These are phyloP conservation scores for Taenaris catops DNA, from an alignment of 2,888 invertebrate genomes.

Conservation along the genomic window DNA sequence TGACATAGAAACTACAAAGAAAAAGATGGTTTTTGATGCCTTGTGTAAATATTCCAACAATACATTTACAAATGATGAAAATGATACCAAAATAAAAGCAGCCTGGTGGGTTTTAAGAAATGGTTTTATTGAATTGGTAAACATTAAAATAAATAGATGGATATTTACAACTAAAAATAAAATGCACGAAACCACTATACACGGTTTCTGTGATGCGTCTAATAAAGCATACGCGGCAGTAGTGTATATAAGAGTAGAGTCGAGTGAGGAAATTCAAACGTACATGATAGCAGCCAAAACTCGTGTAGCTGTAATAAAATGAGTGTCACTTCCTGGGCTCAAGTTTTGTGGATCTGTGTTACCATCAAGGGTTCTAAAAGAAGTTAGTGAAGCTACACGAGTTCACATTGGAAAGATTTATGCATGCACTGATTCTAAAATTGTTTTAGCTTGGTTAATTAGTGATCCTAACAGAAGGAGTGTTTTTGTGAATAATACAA, in stretches of 20 bases:
- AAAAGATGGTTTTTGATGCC: conserved; percentile 28
- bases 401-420: conserved; percentile 18
- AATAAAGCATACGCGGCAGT: too few relatives aligned
- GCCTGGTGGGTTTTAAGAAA: too few relatives aligned
- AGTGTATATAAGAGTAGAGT: too few relatives aligned
- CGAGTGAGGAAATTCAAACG: conserved; percentile 14
- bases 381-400: conserved; percentile 24
- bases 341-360: conserved; percentile 28
- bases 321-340: conserved; percentile 26
- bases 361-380: conserved; percentile 21
- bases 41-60: conserved; percentile 15
- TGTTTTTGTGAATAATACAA: conserved; percentile 24
- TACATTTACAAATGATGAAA: conserved; percentile 16
- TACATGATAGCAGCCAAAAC: conserved; percentile 26
- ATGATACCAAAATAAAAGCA: background rate
- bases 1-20: conserved; percentile 25
- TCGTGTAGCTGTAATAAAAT: conserved; percentile 29
- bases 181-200: too few relatives aligned
- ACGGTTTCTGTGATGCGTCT: conserved; percentile 28
- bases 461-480: conserved; percentile 28
- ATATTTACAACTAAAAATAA: conserved; percentile 1
- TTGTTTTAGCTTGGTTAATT: conserved; percentile 22
- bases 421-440: conserved; percentile 21
- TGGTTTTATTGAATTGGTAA: too few relatives aligned
- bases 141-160: too few relatives aligned